Conservation (phyloP, 2,113 vertebrate genomes). For the Empidonax alnorum region DNA sequence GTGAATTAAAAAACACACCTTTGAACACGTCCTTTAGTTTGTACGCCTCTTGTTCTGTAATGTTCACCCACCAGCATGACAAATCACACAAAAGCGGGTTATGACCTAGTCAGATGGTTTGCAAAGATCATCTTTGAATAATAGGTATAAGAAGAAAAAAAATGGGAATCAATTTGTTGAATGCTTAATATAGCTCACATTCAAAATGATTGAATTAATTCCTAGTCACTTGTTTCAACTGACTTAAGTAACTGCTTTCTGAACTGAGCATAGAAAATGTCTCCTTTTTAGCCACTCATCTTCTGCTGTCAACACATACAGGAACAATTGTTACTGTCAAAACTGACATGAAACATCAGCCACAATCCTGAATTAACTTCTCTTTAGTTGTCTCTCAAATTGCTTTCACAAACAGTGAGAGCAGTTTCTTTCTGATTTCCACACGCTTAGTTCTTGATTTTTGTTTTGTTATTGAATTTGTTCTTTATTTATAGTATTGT, state of each 20-base stretch:
- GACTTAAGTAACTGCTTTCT: neutral
- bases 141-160: constrained; percentile 11
- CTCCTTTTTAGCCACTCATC: constrained; percentile 32
- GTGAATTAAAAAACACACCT: neutral
- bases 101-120: constrained; percentile 17
- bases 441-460: neutral
- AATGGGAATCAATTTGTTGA: constrained; percentile 15
- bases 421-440: neutral
- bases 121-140: constrained; percentile 17
- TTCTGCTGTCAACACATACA: constrained; percentile 60
- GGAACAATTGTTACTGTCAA: constrained; percentile 59
- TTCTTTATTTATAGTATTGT: neutral
- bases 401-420: neutral
- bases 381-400: constrained; percentile 18
- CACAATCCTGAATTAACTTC: constrained; percentile 53
- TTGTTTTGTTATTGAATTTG: neutral
- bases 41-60: neutral
- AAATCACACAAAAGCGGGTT: constrained; percentile 21
- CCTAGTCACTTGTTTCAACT: neutral
- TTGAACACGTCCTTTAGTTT: neutral
- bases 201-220: constrained; percentile 25
- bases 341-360: constrained; percentile 60
- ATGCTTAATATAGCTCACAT: neutral
- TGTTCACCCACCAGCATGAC: neutral
- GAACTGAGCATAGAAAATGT: constrained; percentile 1